Conservation (phyloP, 2,888 invertebrate species). For the Diarsia dahlii region DNA sequence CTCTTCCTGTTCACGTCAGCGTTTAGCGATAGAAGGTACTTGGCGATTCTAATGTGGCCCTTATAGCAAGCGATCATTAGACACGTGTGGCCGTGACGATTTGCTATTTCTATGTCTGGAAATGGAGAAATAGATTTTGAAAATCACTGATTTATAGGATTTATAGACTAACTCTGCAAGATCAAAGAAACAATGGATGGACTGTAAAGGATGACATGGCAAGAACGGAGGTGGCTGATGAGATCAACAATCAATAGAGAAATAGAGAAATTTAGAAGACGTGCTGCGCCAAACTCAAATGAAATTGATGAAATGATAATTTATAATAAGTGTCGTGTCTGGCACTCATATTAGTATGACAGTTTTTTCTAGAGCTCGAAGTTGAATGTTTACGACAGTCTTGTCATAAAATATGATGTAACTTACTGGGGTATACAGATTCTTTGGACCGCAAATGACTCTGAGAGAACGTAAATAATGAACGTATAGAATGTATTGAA, state of each 20-base stretch:
- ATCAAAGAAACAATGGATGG: too few species aligned
- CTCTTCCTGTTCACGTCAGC: slow-evolving; percentile 98
- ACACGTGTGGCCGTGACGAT: slow-evolving; percentile 98
- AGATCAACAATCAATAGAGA: too few species aligned
- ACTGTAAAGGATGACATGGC: too few species aligned
- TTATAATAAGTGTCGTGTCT: background rate
- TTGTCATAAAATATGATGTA: too few species aligned
- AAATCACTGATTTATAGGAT: background rate
- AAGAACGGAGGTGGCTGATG: too few species aligned
- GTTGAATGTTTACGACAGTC: background rate
- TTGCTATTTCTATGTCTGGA: slow-evolving; percentile 98
- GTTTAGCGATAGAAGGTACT: slow-evolving; percentile 95
- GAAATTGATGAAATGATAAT: too few species aligned
- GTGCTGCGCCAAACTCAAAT: too few species aligned
- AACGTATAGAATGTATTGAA: background rate
- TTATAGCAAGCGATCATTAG: slow-evolving; percentile 99
- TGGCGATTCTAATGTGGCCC: slow-evolving; percentile 97
- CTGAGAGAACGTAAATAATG: background rate
- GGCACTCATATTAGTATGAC: background rate
- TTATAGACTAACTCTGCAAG: background rate
- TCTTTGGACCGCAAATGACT: background rate
- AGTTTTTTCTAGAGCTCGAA: background rate
- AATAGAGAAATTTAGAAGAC: too few species aligned
- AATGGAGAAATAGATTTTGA: slow-evolving; percentile 55
- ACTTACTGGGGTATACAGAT: too few species aligned